Conservation (phyloP, 2,797 vertebrate genomes). For the Onychomys torridus region DNA sequence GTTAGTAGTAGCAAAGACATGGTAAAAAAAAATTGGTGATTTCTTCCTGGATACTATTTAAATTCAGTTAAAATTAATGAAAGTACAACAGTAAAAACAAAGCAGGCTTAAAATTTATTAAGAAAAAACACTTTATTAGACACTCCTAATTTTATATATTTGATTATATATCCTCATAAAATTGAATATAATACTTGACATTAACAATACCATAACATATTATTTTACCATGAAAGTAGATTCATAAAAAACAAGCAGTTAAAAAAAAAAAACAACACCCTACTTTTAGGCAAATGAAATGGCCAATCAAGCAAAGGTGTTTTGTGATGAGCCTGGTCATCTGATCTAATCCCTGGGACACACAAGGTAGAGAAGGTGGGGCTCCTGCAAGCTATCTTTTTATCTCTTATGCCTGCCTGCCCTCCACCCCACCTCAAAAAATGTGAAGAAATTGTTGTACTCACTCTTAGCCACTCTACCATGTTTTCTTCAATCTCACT, state of each 20-base stretch:
- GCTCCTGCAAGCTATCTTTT: neutral
- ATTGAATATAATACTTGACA: conserved; percentile 30
- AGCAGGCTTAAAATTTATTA: conserved; percentile 27
- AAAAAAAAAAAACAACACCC: neutral
- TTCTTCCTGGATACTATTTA: neutral
- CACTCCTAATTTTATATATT: conserved; percentile 28
- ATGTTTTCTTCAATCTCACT: conserved; percentile 99
- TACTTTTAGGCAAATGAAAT: neutral
- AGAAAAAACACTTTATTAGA: conserved; percentile 48
- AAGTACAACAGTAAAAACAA: conserved; percentile 40
- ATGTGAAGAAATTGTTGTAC: conserved; percentile 70
- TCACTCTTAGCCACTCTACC: conserved; percentile 99
- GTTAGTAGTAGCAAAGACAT: neutral
- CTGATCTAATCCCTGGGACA: neutral
- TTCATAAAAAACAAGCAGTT: neutral
- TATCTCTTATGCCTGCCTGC: neutral
- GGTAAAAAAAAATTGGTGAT: neutral
- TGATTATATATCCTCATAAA: conserved; percentile 46
- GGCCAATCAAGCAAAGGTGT: neutral
- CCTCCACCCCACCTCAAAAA: neutral
- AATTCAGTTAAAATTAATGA: neutral
- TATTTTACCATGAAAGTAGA: neutral
- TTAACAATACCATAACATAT: conserved; percentile 50
- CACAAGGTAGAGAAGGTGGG: neutral
- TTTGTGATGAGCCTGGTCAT: neutral